Evolutionary conservation across 2,888 invertebrate genomes (phyloP), one percentile per base, ranked within the genome.

Genomic region (Rosalia funebris): DNA sequence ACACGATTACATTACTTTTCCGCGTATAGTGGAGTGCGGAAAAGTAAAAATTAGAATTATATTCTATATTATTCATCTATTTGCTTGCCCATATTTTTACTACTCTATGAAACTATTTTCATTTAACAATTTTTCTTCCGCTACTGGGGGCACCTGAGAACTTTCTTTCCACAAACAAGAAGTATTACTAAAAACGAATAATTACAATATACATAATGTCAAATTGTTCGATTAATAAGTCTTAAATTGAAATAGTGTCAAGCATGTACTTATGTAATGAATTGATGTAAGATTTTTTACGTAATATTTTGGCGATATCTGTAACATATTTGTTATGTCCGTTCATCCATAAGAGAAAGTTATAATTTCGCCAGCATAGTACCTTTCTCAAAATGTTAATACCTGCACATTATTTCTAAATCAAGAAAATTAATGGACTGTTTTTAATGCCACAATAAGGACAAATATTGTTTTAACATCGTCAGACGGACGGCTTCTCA

Each of bases 281-380:
- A 44, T 47, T 60, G 60, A 60, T 60, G 60, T 41, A 60, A 60
- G 48, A 48, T 50, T 50, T 58, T 60, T 60, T 60, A 50, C 60
- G 60, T 47, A 60, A 60, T 60, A 54, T 56, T 56, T 60, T 44
- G 59, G 41, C 53, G 60, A 48, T 60, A 60, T 55, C 55, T 60
- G 56, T 56, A 50, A 60, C 60, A 60, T 56, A 60, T 60, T 60
- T 56, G 55, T 50, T n/a, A 60, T 31, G 48, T 34, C 55, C 55
- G 60, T 56, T 60, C 60, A 56, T 60, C 60, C 60, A 56, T 60
- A 60, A 60, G 60, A 42, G 60, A 60, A 60, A 60, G 60, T 50
- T 55, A 56, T 45, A 60, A 60, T 60, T 60, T 60, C 60, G 48
- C 60, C 55, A 60, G 53, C 54, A 19, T 36, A 46, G 12, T 47